phyloP scores from a whole-genome alignment of 2,888 invertebrate species.

The Pristionchus entomophagus region DNA sequence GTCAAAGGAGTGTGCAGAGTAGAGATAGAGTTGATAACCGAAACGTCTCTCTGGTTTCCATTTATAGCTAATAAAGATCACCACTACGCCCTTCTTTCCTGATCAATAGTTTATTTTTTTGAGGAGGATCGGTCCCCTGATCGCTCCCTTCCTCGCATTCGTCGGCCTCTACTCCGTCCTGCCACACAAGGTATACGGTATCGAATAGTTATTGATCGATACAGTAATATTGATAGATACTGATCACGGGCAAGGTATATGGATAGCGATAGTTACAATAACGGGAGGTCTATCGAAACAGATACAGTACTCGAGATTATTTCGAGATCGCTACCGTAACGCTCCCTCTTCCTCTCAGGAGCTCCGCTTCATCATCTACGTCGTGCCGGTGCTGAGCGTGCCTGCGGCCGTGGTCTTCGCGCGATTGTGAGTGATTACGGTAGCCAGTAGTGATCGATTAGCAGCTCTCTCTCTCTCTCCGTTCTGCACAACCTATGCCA shows the following conservation, averaged over 20 bases:
- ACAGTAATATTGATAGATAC: background rate
- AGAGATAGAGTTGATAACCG: no score
- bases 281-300: no score
- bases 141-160: slow-evolving; percentile 80
- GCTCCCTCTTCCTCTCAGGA: slow-evolving; percentile 24
- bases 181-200: slow-evolving; percentile 92
- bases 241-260: no score
- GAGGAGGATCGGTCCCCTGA: slow-evolving; percentile 80
- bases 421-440: slow-evolving; percentile 85
- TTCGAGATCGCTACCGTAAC: background rate
- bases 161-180: slow-evolving; percentile 92
- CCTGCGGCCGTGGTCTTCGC: slow-evolving; percentile 90
- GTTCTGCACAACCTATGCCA: no score
- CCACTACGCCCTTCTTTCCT: no score
- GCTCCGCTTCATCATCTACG: slow-evolving; percentile 92
- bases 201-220: background rate
- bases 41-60: no score
- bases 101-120: no score
- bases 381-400: slow-evolving; percentile 93
- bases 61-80: no score
- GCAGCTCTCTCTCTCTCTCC: no score
- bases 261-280: no score
- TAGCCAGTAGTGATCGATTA: no score
- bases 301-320: background rate
- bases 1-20: no score